phyloP scores from a whole-genome alignment of 1,140 invertebrate genomes.

The Drosophila jambulina region DNA sequence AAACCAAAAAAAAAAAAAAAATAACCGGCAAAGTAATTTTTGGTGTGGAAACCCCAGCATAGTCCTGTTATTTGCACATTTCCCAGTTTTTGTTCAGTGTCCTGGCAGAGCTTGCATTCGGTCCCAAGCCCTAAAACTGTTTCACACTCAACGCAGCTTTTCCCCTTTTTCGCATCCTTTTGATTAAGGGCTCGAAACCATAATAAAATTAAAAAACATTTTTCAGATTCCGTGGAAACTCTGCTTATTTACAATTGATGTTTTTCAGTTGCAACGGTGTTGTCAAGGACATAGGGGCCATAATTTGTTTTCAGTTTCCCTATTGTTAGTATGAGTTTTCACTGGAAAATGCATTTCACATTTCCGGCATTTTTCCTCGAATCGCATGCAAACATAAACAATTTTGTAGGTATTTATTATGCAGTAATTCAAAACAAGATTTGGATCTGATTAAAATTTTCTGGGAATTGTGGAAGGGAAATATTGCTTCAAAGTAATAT shows the following conservation, averaged over 20 bases:
- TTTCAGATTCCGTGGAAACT: too few relatives aligned
- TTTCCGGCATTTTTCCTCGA: background rate
- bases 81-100: background rate
- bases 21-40: too few relatives aligned
- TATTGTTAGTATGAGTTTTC: constrained; percentile 25
- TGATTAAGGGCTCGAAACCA: too few relatives aligned
- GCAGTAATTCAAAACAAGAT: background rate
- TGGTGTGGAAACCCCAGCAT: background rate
- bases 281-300: background rate
- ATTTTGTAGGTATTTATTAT: background rate
- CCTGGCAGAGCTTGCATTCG: constrained; percentile 27
- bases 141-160: constrained; percentile 22
- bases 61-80: background rate
- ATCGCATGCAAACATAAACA: background rate
- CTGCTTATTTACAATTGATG: background rate
- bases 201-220: too few relatives aligned
- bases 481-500: background rate
- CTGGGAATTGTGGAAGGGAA: background rate
- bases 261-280: background rate
- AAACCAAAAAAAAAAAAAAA: too few relatives aligned
- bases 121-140: constrained; percentile 31
- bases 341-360: constrained; percentile 19
- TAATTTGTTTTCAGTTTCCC: constrained; percentile 13
- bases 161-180: constrained; percentile 8
- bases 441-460: too few relatives aligned